Conservation (phyloP, 2,888 invertebrate genomes). For the Gryllus longicercus region DNA sequence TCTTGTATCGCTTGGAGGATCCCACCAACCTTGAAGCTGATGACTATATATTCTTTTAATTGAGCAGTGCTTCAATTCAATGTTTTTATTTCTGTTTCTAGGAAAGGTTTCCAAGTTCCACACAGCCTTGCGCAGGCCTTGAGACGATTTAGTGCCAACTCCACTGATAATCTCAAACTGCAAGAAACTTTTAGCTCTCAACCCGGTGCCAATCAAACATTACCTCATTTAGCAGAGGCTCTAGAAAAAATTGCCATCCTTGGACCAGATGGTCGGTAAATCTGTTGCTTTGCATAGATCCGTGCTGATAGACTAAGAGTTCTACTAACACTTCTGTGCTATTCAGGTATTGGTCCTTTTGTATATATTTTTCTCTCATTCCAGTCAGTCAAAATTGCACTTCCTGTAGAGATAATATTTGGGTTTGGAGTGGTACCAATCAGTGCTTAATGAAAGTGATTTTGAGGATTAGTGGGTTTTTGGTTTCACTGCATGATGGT, state of each 20-base stretch:
- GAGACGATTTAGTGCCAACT: conserved; percentile 30
- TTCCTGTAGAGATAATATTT: too few species aligned
- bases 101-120: conserved; percentile 53
- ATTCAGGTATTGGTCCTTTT: conserved; percentile 22
- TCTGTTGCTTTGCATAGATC: background rate
- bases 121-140: conserved; percentile 50
- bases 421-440: too few species aligned
- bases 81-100: conserved; percentile 39
- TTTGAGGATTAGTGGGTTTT: too few species aligned
- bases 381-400: too few species aligned
- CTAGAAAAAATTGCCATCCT: conserved; percentile 52
- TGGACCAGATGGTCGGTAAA: conserved; percentile 45
- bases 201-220: conserved; percentile 49
- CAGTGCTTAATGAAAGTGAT: too few species aligned
- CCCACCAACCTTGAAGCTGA: too few species aligned
- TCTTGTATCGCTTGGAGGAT: too few species aligned
- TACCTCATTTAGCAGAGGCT: conserved; percentile 54
- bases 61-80: background rate
- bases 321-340: conserved; percentile 17
- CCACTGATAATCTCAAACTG: conserved; percentile 34
- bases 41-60: background rate
- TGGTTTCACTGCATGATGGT: too few species aligned
- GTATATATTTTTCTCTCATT: conserved; percentile 4
- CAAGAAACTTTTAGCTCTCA: conserved; percentile 40
- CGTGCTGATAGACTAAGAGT: background rate